phyloP scores from a whole-genome alignment of 1,140 invertebrate species.

The Pollicipes pollicipes region DNA sequence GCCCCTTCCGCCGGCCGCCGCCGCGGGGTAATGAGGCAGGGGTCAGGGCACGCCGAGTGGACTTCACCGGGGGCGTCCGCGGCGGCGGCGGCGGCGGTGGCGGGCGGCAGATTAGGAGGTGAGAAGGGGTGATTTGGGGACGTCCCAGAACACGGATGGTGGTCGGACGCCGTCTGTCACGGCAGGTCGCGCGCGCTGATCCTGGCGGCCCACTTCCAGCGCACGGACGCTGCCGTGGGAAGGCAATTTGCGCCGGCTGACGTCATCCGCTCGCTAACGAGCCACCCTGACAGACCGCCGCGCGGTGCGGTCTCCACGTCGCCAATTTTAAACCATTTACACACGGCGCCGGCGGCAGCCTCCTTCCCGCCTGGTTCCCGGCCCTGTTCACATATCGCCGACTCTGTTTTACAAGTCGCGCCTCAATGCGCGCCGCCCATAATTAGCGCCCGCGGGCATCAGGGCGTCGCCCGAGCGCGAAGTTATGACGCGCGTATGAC shows the following conservation, averaged over 20 bases:
- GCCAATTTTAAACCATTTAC: conserved; percentile 1
- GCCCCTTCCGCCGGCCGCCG: neutral
- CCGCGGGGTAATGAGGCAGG: neutral
- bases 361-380: neutral
- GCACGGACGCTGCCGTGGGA: neutral
- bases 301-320: no score
- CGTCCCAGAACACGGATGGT: no score
- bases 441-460: neutral
- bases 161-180: neutral
- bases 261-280: neutral
- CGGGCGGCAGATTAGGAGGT: neutral
- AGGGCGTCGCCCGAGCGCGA: neutral
- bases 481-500: neutral
- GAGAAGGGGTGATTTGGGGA: neutral
- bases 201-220: neutral
- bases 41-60: neutral
- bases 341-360: neutral
- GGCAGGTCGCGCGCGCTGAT: neutral
- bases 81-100: no score
- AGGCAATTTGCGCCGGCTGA: neutral
- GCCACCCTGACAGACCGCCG: neutral
- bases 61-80: no score
- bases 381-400: neutral
- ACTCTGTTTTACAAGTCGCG: neutral
- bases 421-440: neutral